Base-by-base conservation (phyloP, 2,113 vertebrate species). In the Nyctibius bracteatus region DNA sequence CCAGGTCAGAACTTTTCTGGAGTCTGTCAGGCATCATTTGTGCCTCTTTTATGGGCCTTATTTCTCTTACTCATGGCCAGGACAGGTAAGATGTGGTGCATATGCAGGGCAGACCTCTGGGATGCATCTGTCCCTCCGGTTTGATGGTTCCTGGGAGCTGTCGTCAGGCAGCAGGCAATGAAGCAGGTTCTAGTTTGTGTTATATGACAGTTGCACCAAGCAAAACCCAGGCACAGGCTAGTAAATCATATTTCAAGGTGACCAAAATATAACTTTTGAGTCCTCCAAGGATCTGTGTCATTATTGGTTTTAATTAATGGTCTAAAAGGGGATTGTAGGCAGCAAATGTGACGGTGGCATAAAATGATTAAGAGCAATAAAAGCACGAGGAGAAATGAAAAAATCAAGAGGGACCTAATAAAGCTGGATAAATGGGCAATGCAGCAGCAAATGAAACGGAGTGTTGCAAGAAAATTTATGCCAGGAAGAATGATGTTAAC, bases 351-450 rank as follows among this genome's bases (percentile, higher is more conserved):
- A 79, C 12, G 11, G 37, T 71, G 52, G 39, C 35, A 55, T 59
- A 65, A 92, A 71, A 81, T 75, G 47, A 94, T 89, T 78, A 74
- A 67, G 43, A 81, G 55, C 61, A 73, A 91, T 90, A 93, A 87
- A 89, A 81, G 22, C 73, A 87, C 39, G 35, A 93, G 39, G 39
- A 94, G 65, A 83, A 91, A 78, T 81, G 25, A 77, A 59, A 91
- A 89, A 83, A 92, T 88, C 54, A 86, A 85, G 73, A 31, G 61
- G 14, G 47, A 73, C 30, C 13, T 92, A 85, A 90, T 81, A 93
- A 81, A 90, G 61, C 39, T 90, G 77, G 65, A 90, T 51, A 87
- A 91, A 87, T 82, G 65, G 47, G 52, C 43, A 89, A 67, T 75
- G 78, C 73, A 78, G 35, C 47, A 80, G n/a, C 65, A 94, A 91